Evolutionary conservation across 1,140 invertebrate genomes (phyloP).

Genomic region (Pentalonia nigronervosa): DNA sequence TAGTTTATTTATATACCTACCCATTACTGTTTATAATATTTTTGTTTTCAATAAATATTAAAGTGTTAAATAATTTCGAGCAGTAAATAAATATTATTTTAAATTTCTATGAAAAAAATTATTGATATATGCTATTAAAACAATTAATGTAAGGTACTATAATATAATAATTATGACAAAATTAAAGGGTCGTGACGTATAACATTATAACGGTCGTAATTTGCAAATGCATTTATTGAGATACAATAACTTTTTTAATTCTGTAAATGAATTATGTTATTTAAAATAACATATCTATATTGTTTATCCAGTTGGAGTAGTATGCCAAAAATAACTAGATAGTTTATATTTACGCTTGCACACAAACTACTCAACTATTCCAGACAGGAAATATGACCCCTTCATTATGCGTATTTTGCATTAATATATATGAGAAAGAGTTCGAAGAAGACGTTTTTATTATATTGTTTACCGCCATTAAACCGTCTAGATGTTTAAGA

Average conservation of each 20-base stretch:
- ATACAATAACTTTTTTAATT: not conserved
- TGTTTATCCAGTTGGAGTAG: not conserved
- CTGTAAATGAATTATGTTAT: not conserved
- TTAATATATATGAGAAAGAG: conserved; percentile 26
- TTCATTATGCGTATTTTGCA: conserved; percentile 37
- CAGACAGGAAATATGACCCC: conserved; percentile 51
- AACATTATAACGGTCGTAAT: not conserved
- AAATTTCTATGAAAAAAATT: not conserved
- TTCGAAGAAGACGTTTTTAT: conserved; percentile 50
- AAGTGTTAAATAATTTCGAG: too few species aligned
- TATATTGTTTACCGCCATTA: conserved; percentile 40
- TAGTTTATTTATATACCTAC: too few species aligned
- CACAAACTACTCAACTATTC: not conserved
- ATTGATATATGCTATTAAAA: too few species aligned
- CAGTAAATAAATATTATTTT: not conserved
- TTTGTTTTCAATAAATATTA: too few species aligned
- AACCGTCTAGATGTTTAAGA: conserved; percentile 52
- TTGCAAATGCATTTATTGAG: not conserved
- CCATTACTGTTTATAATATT: too few species aligned
- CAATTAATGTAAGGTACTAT: too few species aligned
- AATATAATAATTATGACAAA: not conserved
- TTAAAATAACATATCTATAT: not conserved
- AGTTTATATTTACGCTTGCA: not conserved
- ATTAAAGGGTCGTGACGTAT: too few species aligned
- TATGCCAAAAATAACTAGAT: conserved; percentile 21